Conservation (phyloP, 2,888 invertebrate genomes). For the Epistrophe eligans region DNA sequence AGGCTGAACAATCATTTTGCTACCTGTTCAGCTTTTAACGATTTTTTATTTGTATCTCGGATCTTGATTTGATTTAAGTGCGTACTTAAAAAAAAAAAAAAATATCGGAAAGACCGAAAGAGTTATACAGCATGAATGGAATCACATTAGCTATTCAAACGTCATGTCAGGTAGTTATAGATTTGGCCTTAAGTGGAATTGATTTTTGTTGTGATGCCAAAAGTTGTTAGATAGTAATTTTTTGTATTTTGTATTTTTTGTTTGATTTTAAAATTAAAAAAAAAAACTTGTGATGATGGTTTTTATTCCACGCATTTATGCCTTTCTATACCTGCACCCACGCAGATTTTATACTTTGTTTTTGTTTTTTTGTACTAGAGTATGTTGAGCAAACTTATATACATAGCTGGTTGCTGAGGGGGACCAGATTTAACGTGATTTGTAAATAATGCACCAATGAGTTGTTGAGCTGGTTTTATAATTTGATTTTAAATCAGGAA, state of each 20-base stretch:
- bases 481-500: conserved; percentile 9
- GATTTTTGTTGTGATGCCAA: conserved; percentile 48
- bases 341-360: conserved; percentile 3
- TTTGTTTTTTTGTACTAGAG: conserved; percentile 29
- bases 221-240: conserved; percentile 36
- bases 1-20: conserved; percentile 10
- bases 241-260: conserved; percentile 3
- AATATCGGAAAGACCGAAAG: conserved; percentile 38
- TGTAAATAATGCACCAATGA: conserved; percentile 5
- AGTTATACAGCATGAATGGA: conserved; percentile 29
- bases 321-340: conserved; percentile 48
- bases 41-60: not conserved
- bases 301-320: conserved; percentile 55
- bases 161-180: conserved; percentile 30
- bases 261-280: conserved; percentile 22
- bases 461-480: not conserved
- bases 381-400: conserved; percentile 38
- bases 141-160: conserved; percentile 45
- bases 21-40: conserved; percentile 47
- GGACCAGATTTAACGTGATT: conserved; percentile 34
- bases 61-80: conserved; percentile 52
- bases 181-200: conserved; percentile 48
- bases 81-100: conserved; percentile 33
- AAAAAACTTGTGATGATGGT: conserved; percentile 24
- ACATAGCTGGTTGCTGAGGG: conserved; percentile 47